Evolutionary conservation across 1,140 invertebrate species (phyloP), one percentile per base, ranked within the genome.

Genomic region (Dufourea novaeangliae): DNA sequence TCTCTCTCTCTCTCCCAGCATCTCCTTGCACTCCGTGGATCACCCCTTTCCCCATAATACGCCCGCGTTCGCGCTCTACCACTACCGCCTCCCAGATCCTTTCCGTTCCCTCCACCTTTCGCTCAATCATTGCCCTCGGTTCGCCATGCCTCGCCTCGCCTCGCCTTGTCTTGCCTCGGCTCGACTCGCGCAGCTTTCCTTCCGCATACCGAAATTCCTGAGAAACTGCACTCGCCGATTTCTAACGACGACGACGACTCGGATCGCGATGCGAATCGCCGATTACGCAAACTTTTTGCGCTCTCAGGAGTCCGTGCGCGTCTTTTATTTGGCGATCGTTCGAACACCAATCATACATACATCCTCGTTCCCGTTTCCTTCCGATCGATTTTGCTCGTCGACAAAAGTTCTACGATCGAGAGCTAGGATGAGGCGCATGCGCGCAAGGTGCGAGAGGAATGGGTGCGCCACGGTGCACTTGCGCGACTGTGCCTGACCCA

Each of bases 201-300:
- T 90, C 89, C 89, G 89, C 89, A 90, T 90, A 88, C 89, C 87
- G 75, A 88, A 87, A 90, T 90, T 88, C 88, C 79, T 71, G 75
- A 67, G 73, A 76, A 76, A 82, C 78, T 70, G 73, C 69, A 66
- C 80, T 69, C 86, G 83, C 87, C 88, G 84, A 87, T 88, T 89
- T 82, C 84, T 84, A 87, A 86, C 82, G 84, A 83, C 79, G 78
- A 72, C 39, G 69, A 29, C 54, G 54, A 7, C 27, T 27, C 27
- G 50, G 25, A 22, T 25, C 29, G 54, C 29, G 29, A 59, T 34
- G 32, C 57, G 20, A 56, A 14, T 4, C 20, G n/a, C 17, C 52
- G 25, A 56, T n/a, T n/a, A n/a, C n/a, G n/a, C n/a, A n/a, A n/a
- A n/a, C n/a, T n/a, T n/a, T n/a, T n/a, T n/a, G n/a, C n/a, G n/a